A percentile compares a stretch with the other conserved stretches of the same genome.
Evolutionary conservation across 2,888 invertebrate species (phyloP).

Genomic region (Eupithecia centaureata): DNA sequence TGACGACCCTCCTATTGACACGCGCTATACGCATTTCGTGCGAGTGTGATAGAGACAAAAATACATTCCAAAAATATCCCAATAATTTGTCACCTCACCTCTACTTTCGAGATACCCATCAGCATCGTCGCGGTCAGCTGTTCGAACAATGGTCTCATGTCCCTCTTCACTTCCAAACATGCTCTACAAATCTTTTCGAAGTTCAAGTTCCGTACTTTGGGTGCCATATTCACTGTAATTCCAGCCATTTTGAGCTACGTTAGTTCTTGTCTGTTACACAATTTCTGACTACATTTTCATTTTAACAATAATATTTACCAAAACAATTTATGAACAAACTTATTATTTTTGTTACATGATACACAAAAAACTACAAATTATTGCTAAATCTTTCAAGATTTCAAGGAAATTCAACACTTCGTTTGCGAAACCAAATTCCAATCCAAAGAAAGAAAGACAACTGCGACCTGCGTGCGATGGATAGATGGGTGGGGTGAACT

Average conservation of each 20-base stretch:
- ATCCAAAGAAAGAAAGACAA: conserved; percentile 58
- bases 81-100: conserved; percentile 76
- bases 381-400: conserved; percentile 17
- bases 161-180: conserved; percentile 85
- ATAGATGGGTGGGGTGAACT: conserved; percentile 58
- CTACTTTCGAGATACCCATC: conserved; percentile 86
- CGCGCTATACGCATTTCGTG: conserved; percentile 45
- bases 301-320: not conserved
- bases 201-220: conserved; percentile 65
- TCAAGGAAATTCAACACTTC: conserved; percentile 46
- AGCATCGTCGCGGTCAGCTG: conserved; percentile 87
- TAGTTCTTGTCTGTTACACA: conserved; percentile 73
- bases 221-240: conserved; percentile 44
- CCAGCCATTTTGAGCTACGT: conserved; percentile 78
- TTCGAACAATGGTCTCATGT: conserved; percentile 86
- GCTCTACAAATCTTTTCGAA: conserved; percentile 86
- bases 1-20: conserved; percentile 61
- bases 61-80: conserved; percentile 70
- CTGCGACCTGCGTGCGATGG: conserved; percentile 44
- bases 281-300: conserved; percentile 42
- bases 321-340: not conserved
- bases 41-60: conserved; percentile 74
- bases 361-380: not conserved
- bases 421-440: conserved; percentile 61
- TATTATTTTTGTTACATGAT: not conserved